Evolutionary conservation across 2,888 invertebrate genomes (phyloP), one percentile per base, ranked within the genome.

Genomic region (Aphidoletes aphidimyza): DNA sequence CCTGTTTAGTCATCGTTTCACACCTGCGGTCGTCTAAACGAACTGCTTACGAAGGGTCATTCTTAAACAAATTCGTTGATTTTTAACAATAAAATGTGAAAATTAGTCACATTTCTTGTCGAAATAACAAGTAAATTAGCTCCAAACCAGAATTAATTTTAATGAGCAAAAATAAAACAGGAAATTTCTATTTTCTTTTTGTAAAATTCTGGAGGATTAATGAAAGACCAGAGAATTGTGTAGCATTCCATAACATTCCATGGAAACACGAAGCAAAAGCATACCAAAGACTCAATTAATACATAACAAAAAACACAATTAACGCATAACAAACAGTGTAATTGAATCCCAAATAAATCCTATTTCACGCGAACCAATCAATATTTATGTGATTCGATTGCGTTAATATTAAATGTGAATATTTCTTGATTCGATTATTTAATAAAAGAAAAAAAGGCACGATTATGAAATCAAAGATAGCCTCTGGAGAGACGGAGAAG

Each of bases 381-480:
- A 69, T 69, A 54, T 69, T 69, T 30, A 69, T 69, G 69, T 69
- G 11, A 69, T 30, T 69, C 69, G 69, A 30, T 69, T 54, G 22
- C 54, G 19, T 54, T 14, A 14, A 69, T 30, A 69, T 19, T 30
- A 30, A 69, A 30, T 34, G 30, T 26, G 30, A 14, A 69, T 69
- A 69, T 69, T 69, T 69, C 34, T 69, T 69, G 30, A 3, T 30
- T 14, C 34, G 69, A 30, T 69, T 30, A 69, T 69, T 69, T 30
- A 69, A 69, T 69, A 30, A 69, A n/a, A n/a, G n/a, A n/a, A n/a
- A n/a, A n/a, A n/a, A n/a, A 30, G 17, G 30, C 0, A 5, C 69
- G 69, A 69, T 69, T 69, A 69, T 69, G 69, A 69, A 69, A 69
- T 30, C 69, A n/a, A n/a, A n/a, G n/a, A n/a, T n/a, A n/a, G n/a